phyloP scores from a whole-genome alignment of 1,140 invertebrate genomes.

The Sarcophaga peregrina region DNA sequence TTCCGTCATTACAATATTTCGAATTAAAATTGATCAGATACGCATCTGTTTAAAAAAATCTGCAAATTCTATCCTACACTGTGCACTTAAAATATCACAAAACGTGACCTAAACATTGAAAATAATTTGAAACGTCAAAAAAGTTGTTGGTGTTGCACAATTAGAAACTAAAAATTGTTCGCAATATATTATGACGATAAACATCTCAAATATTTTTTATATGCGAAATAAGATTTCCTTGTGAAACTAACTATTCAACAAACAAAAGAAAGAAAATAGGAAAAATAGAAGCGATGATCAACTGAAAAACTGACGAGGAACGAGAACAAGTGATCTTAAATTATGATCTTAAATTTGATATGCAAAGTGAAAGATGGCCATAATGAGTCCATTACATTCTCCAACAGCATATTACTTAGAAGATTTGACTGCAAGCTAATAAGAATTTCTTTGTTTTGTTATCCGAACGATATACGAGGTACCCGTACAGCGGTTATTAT shows the following conservation, averaged over 20 bases:
- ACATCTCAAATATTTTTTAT: conserved; percentile 29
- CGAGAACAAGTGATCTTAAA: conserved; percentile 32
- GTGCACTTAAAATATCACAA: neutral
- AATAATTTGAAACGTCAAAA: conserved; percentile 52
- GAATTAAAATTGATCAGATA: neutral
- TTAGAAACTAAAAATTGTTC: conserved; percentile 12
- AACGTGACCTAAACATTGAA: conserved; percentile 13
- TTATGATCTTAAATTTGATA: conserved; percentile 26
- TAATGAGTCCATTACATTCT: conserved; percentile 35
- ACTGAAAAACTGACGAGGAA: neutral
- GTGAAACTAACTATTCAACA: neutral
- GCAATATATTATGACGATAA: conserved; percentile 29
- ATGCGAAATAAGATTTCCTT: conserved; percentile 8
- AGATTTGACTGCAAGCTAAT: too few relatives aligned
- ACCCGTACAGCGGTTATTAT: neutral
- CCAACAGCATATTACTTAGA: neutral
- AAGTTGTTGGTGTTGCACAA: conserved; percentile 40
- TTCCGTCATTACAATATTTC: too few relatives aligned
- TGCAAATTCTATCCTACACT: neutral
- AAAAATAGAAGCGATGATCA: neutral
- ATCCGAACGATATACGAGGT: too few relatives aligned
- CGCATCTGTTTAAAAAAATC: neutral
- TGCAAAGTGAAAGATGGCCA: conserved; percentile 17
- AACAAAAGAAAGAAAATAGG: neutral
- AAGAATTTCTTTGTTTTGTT: too few relatives aligned